phyloP scores from a whole-genome alignment of 2,113 vertebrate species.

The Poeciliopsis prolifica region DNA sequence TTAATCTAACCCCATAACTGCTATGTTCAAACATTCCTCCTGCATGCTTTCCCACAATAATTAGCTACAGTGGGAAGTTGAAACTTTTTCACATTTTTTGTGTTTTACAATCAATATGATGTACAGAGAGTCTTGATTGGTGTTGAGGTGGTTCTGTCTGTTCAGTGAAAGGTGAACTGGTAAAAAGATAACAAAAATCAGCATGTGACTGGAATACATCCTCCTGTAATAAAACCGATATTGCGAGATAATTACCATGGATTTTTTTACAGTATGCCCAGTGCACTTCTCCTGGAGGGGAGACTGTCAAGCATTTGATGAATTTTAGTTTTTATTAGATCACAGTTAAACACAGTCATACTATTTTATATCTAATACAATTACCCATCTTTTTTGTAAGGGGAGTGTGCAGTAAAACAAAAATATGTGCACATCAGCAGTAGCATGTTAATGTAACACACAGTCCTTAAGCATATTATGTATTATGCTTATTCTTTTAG shows the following conservation, averaged over 20 bases:
- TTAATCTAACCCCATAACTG: background rate
- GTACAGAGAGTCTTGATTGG: slow-evolving; percentile 10
- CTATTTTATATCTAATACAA: slow-evolving; percentile 70
- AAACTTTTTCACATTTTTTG: background rate
- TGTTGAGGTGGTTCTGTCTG: slow-evolving; percentile 35
- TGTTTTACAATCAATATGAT: background rate
- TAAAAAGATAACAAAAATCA: slow-evolving; percentile 65
- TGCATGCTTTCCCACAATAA: background rate
- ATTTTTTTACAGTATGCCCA: slow-evolving; percentile 78
- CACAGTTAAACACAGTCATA: slow-evolving; percentile 69
- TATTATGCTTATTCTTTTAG: slow-evolving; percentile 35
- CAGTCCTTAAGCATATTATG: slow-evolving; percentile 46
- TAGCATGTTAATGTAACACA: slow-evolving; percentile 70
- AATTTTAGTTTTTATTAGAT: slow-evolving; percentile 79
- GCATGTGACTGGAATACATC: slow-evolving; percentile 64
- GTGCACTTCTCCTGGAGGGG: slow-evolving; percentile 74
- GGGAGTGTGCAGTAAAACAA: slow-evolving; percentile 61
- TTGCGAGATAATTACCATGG: slow-evolving; percentile 78
- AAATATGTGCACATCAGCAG: slow-evolving; percentile 70
- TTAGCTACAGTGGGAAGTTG: background rate
- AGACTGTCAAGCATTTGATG: slow-evolving; percentile 72
- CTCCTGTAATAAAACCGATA: slow-evolving; percentile 79
- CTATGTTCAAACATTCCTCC: background rate
- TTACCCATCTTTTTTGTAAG: slow-evolving; percentile 68
- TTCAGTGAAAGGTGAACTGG: slow-evolving; percentile 26